Conservation (phyloP, 2,797 vertebrate genomes). For the Siniperca undulata region DNA sequence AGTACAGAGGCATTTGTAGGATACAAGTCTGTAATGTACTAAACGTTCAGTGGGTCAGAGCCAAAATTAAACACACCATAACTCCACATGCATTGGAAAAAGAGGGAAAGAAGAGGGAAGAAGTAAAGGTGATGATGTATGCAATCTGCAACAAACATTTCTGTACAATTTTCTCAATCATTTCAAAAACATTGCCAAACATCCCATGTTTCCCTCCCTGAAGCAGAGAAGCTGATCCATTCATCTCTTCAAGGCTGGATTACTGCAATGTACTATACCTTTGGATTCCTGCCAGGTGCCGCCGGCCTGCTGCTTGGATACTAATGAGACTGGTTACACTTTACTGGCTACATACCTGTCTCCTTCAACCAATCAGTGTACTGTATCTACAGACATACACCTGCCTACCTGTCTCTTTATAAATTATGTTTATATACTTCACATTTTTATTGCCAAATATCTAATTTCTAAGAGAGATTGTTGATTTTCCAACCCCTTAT, state of each 20-base stretch:
- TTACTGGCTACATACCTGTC: neutral
- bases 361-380: neutral
- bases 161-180: conserved; percentile 1
- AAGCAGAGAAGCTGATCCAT: conserved; percentile 25
- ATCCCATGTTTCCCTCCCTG: conserved; percentile 10
- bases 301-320: conserved; percentile 40
- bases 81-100: conserved; percentile 3
- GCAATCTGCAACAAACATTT: conserved; percentile 12
- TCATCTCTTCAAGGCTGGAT: conserved; percentile 41
- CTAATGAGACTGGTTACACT: conserved; percentile 39
- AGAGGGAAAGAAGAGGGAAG: neutral
- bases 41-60: conserved; percentile 46
- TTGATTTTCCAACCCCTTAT: conserved; percentile 16
- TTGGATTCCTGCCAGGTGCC: conserved; percentile 36
- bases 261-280: conserved; percentile 15
- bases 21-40: conserved; percentile 52
- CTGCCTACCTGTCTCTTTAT: neutral
- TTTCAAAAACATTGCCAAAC: conserved; percentile 20
- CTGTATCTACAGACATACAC: conserved; percentile 10
- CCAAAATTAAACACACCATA: conserved; percentile 60
- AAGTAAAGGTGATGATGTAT: neutral
- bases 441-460: neutral
- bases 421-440: neutral
- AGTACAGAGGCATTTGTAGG: conserved; percentile 9
- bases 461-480: neutral